Evolutionary conservation across 2,888 invertebrate species (phyloP).

Genomic region (Criorhina ranunculi): DNA sequence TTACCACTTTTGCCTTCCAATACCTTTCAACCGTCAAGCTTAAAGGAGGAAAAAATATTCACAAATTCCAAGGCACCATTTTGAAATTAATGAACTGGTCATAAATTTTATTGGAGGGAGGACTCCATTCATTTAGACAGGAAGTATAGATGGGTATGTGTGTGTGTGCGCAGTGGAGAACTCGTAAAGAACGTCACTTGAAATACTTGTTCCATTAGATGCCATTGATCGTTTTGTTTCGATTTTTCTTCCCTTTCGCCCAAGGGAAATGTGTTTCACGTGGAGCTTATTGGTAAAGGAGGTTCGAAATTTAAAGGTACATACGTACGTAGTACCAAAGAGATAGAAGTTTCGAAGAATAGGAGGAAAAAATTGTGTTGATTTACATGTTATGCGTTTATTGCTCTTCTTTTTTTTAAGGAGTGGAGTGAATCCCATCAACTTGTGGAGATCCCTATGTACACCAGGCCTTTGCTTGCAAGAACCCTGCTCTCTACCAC

Average conservation of each 20-base stretch:
- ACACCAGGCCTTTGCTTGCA: too few species aligned
- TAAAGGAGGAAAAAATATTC: slow-evolving; percentile 32
- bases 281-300: slow-evolving; percentile 51
- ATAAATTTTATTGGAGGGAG: slow-evolving; percentile 65
- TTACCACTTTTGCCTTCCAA: slow-evolving; percentile 16
- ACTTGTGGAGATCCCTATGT: too few species aligned
- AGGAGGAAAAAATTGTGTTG: too few species aligned
- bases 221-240: slow-evolving; percentile 56
- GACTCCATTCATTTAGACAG: slow-evolving; percentile 21
- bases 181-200: slow-evolving; percentile 57
- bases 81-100: slow-evolving; percentile 73
- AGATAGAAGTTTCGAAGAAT: not conserved
- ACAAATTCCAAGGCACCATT: slow-evolving; percentile 60
- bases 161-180: not conserved
- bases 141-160: not conserved
- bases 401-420: too few species aligned
- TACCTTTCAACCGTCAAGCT: slow-evolving; percentile 36
- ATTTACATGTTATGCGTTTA: too few species aligned
- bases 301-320: slow-evolving; percentile 40
- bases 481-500: too few species aligned
- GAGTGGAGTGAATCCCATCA: too few species aligned
- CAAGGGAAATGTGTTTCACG: slow-evolving; percentile 43
- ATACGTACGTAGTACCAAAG: slow-evolving; percentile 58
- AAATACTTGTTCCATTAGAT: slow-evolving; percentile 68
- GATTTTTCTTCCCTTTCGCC: slow-evolving; percentile 28